Percentiles rank a stretch among this genome's conserved stretches.
These are phyloP conservation scores for Oryctolagus cuniculus DNA, from an alignment of 2,113 vertebrate species.

Conservation along the genomic window mOryCun1.1 NC_091440.1:105643001-105643500, in stretches of 20 bases:
- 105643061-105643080: background rate
- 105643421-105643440: background rate
- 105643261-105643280: background rate
- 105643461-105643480: background rate
- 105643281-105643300: background rate
- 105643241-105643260: background rate
- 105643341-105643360: background rate
- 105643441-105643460: accelerated
- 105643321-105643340: background rate
- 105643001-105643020: background rate
- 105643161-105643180: background rate
- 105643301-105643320: background rate
- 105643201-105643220: no score
- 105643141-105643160: background rate
- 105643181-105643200: background rate
- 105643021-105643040: background rate
- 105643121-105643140: background rate
- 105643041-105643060: no score
- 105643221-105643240: background rate
- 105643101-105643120: background rate
- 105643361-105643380: background rate
- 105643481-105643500: accelerated
- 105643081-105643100: background rate
- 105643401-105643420: background rate
- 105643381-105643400: background rate